Evolutionary conservation across 2,888 invertebrate genomes (phyloP).

Genomic region (Ophion obscuratus): DNA sequence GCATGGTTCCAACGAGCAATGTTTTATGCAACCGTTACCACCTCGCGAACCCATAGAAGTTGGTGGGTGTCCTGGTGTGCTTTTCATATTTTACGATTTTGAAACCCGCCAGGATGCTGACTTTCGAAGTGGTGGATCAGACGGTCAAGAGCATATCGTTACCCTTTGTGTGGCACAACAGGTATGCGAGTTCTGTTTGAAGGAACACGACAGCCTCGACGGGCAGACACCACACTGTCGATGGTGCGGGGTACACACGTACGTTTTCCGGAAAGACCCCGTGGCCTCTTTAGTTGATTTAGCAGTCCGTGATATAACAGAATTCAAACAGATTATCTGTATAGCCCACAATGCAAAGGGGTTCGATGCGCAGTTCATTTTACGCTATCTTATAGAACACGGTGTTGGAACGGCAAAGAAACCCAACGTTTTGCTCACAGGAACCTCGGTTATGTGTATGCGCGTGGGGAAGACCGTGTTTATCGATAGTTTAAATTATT

Average conservation of each 20-base stretch:
- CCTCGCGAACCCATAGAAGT: background rate
- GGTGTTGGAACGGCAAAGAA: background rate
- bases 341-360: too few relatives aligned
- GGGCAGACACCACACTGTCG: too few relatives aligned
- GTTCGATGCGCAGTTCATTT: too few relatives aligned
- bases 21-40: background rate
- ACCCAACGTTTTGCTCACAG: background rate
- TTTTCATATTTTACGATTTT: slow-evolving; percentile 62
- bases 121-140: background rate
- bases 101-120: slow-evolving; percentile 50
- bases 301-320: too few relatives aligned
- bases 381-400: too few relatives aligned
- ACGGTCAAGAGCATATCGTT: background rate
- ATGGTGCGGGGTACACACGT: too few relatives aligned
- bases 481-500: slow-evolving; percentile 1
- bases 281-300: too few relatives aligned
- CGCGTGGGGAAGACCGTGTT: background rate
- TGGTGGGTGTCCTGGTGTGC: too few relatives aligned
- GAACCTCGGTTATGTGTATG: background rate
- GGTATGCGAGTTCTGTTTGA: background rate
- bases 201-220: background rate
- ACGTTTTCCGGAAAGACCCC: too few relatives aligned
- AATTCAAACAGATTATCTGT: too few relatives aligned
- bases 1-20: too few relatives aligned
- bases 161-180: slow-evolving; percentile 34